Evolutionary conservation across 2,797 vertebrate genomes (phyloP), one percentile per base, ranked within the genome.

Genomic region (Sebastes steindachneri): DNA sequence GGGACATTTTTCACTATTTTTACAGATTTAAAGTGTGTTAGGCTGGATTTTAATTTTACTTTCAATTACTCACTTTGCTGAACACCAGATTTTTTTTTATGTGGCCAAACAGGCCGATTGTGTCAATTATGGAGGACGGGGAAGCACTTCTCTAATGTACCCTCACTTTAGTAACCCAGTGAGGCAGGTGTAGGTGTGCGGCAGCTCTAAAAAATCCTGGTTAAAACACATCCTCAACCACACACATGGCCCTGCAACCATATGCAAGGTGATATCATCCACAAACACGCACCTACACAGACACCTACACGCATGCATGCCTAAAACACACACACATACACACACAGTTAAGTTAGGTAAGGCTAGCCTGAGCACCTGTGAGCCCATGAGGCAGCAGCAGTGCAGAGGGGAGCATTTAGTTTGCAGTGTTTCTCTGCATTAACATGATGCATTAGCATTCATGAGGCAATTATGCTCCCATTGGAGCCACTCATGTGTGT

Each of bases 231-330:
- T 84, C 79, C 86, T 76, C 75, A 15, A 71, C 71, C 79, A 80
- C 88, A 80, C 88, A 90, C 79, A 82, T 31, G 78, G 77, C 73
- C 75, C 85, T 82, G 85, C 77, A 90, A 86, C 82, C 82, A 75
- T 68, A 80, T 68, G 85, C 85, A 79, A 70, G 79, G 82, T 91
- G 90, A 90, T 79, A 88, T 91, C 91, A 93, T 85, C 86, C 87
- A 81, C 85, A 88, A 74, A 85, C 86, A 87, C 17, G 21, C 90
- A 86, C 90, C 87, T 86, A 91, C 91, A 90, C 88, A 83, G 1
- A 91, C 88, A 77, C 89, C 73, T 68, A 88, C 88, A 82, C 66
- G 2, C 60, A 66, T 62, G 37, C 69, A 80, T 58, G 45, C 75
- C 21, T 59, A 64, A 70, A 11, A n/a, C 19, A 29, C 48, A 68